Base-by-base conservation (phyloP, 2,888 invertebrate genomes). In the Apantesis nais region DNA sequence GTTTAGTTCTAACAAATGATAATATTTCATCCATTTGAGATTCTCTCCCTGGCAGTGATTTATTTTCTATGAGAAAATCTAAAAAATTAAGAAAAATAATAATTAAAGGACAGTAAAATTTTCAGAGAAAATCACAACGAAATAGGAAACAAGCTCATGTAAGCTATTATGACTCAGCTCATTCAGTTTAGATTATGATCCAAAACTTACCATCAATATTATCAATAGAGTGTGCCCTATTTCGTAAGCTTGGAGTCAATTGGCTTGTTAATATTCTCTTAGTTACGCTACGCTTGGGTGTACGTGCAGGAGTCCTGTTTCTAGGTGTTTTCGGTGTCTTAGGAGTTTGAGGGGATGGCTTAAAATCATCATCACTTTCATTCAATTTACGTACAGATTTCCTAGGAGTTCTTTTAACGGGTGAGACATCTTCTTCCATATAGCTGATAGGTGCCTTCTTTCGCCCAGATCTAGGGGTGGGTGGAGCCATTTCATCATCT, bases 1-100 rank as follows among this genome's bases (percentile, higher is more conserved):
- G 78, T 79, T 94, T 94, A 39, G 86, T 86, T 73, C 88, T 89
- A 0, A 94, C 91, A 91, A 94, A 95, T 61, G 92, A 92, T 31
- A 94, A 80, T 79, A 95, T 94, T 83, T 94, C 93, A 66, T 92
- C 91, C 89, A 94, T 87, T 79, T 94, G 94, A 66, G 83, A 87
- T 76, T 95, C 95, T 73, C 95, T 89, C 2, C 94, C 94, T 2
- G 95, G 94, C 1, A 95, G 78, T 4, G 91, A 91, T 62, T 88
- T 91, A 75, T 91, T 92, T 61, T 92, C 89, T 73, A 88, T 90
- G 8, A 86, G 67, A 61, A 88, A 90, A 63, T 91, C 94, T 94
- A 85, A 66, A 89, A 90, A 60, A 68, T 65, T 41, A 14, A 16
- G 5, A 37, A 34, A 19, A 48, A 0, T 4, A 22, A 0, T 8